Evolutionary conservation across 2,113 vertebrate species (phyloP).

Genomic region (Camelus bactrianus): DNA sequence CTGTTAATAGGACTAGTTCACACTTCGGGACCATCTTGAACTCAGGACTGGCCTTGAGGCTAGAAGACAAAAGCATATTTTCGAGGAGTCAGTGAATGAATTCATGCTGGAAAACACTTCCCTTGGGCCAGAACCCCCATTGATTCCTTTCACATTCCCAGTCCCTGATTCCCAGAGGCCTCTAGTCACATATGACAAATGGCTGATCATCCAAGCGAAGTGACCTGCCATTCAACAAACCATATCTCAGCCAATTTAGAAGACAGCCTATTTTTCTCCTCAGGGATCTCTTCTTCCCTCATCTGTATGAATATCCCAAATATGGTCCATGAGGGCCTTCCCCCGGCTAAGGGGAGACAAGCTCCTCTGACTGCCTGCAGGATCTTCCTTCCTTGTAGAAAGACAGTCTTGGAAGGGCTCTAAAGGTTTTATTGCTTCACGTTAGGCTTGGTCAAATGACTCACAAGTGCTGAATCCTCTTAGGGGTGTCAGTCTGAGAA

Average conservation of each 20-base stretch:
- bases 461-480: conserved; percentile 70
- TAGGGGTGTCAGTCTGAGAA: conserved; percentile 62
- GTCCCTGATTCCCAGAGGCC: conserved; percentile 51
- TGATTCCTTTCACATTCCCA: conserved; percentile 25
- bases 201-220: conserved; percentile 62
- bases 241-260: conserved; percentile 37
- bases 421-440: conserved; percentile 73
- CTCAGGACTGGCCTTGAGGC: conserved; percentile 30
- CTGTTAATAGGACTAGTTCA: not conserved
- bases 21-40: conserved; percentile 36
- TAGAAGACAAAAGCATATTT: conserved; percentile 59
- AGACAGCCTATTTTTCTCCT: conserved; percentile 65
- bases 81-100: conserved; percentile 33
- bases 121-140: not conserved
- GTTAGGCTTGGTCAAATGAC: conserved; percentile 69
- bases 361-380: not conserved
- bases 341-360: not conserved
- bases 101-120: conserved; percentile 34
- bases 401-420: conserved; percentile 50
- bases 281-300: conserved; percentile 45
- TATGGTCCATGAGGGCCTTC: not conserved
- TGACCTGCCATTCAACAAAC: conserved; percentile 67
- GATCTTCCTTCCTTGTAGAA: conserved; percentile 54
- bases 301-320: not conserved
- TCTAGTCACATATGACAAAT: conserved; percentile 67